Evolutionary conservation across 2,888 invertebrate species (phyloP), one percentile per base, ranked within the genome.

Genomic region (Dastarcus helophoroides): DNA sequence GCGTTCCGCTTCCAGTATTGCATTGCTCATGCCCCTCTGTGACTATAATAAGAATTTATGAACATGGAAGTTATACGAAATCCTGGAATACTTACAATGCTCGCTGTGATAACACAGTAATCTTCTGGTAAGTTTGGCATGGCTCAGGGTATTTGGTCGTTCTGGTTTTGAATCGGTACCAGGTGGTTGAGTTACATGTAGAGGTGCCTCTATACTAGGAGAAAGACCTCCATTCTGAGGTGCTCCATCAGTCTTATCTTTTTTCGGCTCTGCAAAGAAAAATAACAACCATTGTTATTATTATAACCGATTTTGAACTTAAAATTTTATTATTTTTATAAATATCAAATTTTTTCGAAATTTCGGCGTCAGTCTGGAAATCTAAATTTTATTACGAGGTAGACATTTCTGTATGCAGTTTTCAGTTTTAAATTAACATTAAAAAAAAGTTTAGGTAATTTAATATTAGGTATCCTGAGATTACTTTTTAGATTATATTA

Each of bases 211-310:
- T 50, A 67, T 68, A 51, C 65, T 72, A 42, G 73, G 71, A 54
- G 74, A 73, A 53, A 74, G 61, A 50, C 71, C 69, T 59, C 73
- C 74, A 64, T 73, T 72, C 47, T 65, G 64, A 53, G 54, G 47
- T 53, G 52, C 55, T 51, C 67, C 67, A 56, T 86, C 86, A 76
- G 79, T 79, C 76, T 85, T 86, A 70, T 86, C 85, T 76, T 85
- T 86, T 74, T 84, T 83, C 76, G 84, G 82, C 77, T 86, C 86
- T 86, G 76, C 17, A 77, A 76, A 10, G 15, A 13, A 13, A 26
- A 26, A n/a, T n/a, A n/a, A n/a, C n/a, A n/a, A 19, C 6, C 19
- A 19, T 7, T n/a, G n/a, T 19, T 19, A 19, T n/a, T 19, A 19
- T n/a, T n/a, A n/a, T n/a, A n/a, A n/a, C n/a, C n/a, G n/a, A n/a